Evolutionary conservation across 2,888 invertebrate genomes (phyloP), one percentile per base, ranked within the genome.

Genomic region (Strigamia transsilvanica): DNA sequence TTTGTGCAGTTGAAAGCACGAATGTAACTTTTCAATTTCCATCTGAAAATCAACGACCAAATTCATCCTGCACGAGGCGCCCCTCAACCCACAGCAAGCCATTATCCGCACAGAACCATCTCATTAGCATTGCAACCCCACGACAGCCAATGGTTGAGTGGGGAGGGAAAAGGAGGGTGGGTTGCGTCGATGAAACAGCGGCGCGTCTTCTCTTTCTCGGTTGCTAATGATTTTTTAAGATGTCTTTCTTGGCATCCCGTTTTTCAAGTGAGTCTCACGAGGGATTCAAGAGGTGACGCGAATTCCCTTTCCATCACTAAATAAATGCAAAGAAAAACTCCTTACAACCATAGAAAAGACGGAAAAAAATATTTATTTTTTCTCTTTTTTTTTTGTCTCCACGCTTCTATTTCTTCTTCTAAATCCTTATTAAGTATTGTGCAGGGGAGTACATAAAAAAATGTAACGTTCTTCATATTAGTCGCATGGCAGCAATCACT

Each of bases 21-120:
- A 61, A 23, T 61, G 61, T 61, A 23, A 61, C 61, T 61, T 61
- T 61, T 23, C 23, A 18, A 61, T 61, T 61, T 61, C 61, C 61
- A 61, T 61, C 21, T 61, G 21, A 61, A 61, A 61, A 61, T 61
- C 61, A 61, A 61, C 61, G 23, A 61, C 61, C 23, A 61, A 61
- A 61, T 61, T 61, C 61, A 61, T 61, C 61, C 61, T 61, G 61
- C 61, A 21, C 21, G 23, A 61, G 12, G 61, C 61, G 61, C 61
- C 61, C 61, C 23, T 61, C 61, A 61, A 61, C 61, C 61, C 61
- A 61, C 61, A 61, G 21, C 61, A 61, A 61, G 61, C 61, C 61
- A 61, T 61, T 61, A 61, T 61, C 61, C 61, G 61, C 61, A 23
- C 61, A 61, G 61, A 61, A 61, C 61, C 61, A 61, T 61, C 61